Evolutionary conservation across 2,797 vertebrate species (phyloP).

Genomic region (Diceros bicornis): DNA sequence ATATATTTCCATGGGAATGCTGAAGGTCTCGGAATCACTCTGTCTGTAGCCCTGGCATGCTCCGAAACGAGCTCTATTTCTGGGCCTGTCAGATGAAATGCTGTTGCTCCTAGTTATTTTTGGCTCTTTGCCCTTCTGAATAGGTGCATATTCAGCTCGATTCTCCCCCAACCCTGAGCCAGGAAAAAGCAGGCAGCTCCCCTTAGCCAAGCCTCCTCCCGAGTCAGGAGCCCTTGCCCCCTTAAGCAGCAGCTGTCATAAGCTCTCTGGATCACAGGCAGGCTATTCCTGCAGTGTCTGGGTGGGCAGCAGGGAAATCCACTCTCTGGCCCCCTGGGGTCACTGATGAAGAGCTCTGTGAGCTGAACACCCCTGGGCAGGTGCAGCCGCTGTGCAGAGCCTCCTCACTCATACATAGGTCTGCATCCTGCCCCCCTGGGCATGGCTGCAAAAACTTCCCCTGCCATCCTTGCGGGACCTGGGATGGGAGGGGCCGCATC

Average conservation of each 20-base stretch:
- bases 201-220: background rate
- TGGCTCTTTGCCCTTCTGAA: conserved; percentile 84
- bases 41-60: conserved; percentile 44
- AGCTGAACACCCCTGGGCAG: background rate
- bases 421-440: background rate
- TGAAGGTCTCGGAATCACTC: conserved; percentile 49
- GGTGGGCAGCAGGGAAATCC: background rate
- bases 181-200: conserved; percentile 47
- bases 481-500: background rate
- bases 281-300: background rate
- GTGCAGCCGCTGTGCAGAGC: background rate
- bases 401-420: accelerated
- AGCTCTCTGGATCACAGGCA: background rate
- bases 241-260: background rate
- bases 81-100: conserved; percentile 83
- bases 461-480: background rate
- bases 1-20: background rate
- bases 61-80: conserved; percentile 81
- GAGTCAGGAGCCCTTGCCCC: background rate
- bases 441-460: background rate
- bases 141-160: conserved; percentile 80
- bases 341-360: background rate
- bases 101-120: conserved; percentile 82
- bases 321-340: background rate
- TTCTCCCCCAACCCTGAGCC: conserved; percentile 60